Conservation (phyloP, 2,113 vertebrate genomes). For the Barbus barbus region DNA sequence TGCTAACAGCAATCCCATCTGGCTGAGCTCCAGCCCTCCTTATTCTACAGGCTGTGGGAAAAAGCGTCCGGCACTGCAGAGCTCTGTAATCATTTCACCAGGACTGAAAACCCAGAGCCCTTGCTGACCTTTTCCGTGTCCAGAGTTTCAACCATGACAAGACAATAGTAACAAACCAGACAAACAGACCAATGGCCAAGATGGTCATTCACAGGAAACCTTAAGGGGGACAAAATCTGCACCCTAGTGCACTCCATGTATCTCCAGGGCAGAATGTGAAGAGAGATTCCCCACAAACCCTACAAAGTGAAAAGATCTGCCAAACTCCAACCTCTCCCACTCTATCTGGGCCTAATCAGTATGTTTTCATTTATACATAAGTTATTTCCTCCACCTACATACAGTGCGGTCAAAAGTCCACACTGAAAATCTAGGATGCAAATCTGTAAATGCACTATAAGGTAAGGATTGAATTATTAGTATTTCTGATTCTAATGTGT, state of each 20-base stretch:
- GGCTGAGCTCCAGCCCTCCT: constrained; percentile 55
- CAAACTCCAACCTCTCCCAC: constrained; percentile 27
- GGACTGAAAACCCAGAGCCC: constrained; percentile 50
- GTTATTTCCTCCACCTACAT: constrained; percentile 5
- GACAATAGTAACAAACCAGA: constrained; percentile 50
- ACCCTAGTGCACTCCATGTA: constrained; percentile 19
- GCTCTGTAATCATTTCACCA: constrained; percentile 53
- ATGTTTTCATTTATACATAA: neutral
- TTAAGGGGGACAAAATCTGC: constrained; percentile 13
- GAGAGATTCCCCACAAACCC: constrained; percentile 32
- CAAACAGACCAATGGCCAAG: constrained; percentile 32
- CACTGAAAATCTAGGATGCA: neutral
- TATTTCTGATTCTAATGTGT: neutral
- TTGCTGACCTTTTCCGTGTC: constrained; percentile 53
- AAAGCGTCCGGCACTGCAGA: constrained; percentile 34
- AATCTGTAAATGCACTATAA: too few species aligned
- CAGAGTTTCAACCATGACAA: constrained; percentile 50
- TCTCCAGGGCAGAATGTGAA: neutral
- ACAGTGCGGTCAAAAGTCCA: neutral
- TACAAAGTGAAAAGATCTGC: constrained; percentile 10
- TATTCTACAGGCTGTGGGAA: constrained; percentile 54
- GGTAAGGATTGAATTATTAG: too few species aligned
- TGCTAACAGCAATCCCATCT: constrained; percentile 50
- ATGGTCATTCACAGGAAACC: constrained; percentile 14
- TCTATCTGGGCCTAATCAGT: constrained; percentile 8